A percentile compares a stretch with the other conserved stretches of the same genome.
Conservation (phyloP, 2,113 vertebrate genomes). For the Chaetura pelagica region DNA sequence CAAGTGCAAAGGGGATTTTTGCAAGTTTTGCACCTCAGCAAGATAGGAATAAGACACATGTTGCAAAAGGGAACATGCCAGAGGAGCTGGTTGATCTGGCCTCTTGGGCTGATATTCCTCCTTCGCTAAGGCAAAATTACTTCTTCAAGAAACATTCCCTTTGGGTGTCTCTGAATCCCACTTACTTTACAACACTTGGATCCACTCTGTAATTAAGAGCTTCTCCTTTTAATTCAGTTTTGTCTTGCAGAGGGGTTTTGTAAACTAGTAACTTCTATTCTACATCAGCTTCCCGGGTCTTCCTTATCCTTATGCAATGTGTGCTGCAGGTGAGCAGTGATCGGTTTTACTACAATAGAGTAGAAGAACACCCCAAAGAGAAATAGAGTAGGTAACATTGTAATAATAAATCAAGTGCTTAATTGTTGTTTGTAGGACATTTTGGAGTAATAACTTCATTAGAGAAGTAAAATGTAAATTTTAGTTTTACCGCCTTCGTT, state of each 20-base stretch:
- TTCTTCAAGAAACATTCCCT: neutral
- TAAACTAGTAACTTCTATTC: neutral
- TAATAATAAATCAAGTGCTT: neutral
- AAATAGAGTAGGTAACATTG: neutral
- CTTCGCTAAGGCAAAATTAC: neutral
- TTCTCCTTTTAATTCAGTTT: neutral
- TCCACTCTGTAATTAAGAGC: neutral
- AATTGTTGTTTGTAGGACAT: neutral
- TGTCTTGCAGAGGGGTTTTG: neutral
- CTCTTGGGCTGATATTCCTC: neutral
- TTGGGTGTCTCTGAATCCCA: neutral
- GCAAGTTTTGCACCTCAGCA: neutral
- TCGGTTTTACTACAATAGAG: neutral
- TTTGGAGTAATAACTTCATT: conserved; percentile 15
- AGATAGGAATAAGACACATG: neutral
- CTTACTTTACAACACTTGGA: neutral
- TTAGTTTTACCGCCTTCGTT: neutral
- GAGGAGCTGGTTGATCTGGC: neutral
- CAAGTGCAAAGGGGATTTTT: neutral
- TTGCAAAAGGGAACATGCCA: neutral
- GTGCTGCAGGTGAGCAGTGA: neutral
- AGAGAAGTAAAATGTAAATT: conserved; percentile 4
- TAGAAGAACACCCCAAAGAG: neutral
- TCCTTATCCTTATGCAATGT: neutral
- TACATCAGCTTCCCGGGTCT: neutral